Evolutionary conservation across 2,113 vertebrate species (phyloP), one percentile per base, ranked within the genome.

Genomic region (Pollimyrus isidori): DNA sequence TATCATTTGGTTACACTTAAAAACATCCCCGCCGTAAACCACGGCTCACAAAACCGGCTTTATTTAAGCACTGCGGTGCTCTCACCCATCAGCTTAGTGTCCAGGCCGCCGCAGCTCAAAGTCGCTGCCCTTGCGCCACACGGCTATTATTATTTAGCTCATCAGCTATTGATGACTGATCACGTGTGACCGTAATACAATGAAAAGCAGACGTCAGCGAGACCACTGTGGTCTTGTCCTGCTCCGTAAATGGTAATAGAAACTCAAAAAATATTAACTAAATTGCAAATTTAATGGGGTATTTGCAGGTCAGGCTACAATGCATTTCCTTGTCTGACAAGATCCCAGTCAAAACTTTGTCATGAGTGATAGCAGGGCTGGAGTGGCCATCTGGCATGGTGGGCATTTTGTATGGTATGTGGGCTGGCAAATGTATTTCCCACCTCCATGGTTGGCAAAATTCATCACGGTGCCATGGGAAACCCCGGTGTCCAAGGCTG

Each of bases 41-140:
- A 87, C 19, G 86, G 53, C 26, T 58, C 53, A 56, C 49, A 87
- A 87, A 87, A 39, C n/a, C 3, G 30, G 13, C 48, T 89, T 89
- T 83, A 69, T 83, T 83, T 53, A 80, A 89, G 30, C 91, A 92
- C 93, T 83, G 84, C 42, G 90, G 94, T 92, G 93, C 91, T 92
- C 92, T 91, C 91, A 23, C 90, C 92, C 92, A 91, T 89, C 82
- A 89, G 62, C 69, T 17, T 39, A 90, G 35, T 92, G 90, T 93
- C 90, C 7, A 91, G 88, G 4, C 91, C 90, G 90, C 15, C 15
- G 42, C 85, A 23, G 88, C 92, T 94, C 94, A 95, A 95, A 94
- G 94, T 94, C 93, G 95, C 93, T 93, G 91, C 90, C 88, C 91
- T 91, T 42, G 46, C 49, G 88, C 45, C 39, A 26, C 19, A 30